These are phyloP conservation scores for Apocheima hispidaria DNA, from an alignment of 2,888 invertebrate species.

Conservation along the genomic window DNA sequence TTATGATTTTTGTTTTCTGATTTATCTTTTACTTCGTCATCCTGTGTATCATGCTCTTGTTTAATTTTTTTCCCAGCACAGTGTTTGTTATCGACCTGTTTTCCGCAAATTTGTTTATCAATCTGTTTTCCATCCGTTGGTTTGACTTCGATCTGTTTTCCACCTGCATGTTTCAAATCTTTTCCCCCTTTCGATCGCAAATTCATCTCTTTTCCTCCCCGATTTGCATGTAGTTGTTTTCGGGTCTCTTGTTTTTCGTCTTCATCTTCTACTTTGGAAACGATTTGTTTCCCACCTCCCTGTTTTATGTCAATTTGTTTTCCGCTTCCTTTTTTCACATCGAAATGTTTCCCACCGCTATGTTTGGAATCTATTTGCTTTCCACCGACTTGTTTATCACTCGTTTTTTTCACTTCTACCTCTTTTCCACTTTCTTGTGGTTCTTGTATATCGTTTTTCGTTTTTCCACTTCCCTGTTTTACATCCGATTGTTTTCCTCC, in stretches of 20 bases:
- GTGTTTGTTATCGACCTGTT: slow-evolving; percentile 6
- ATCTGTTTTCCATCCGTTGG: slow-evolving; percentile 7
- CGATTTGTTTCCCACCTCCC: background rate
- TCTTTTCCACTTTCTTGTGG: background rate
- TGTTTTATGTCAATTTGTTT: background rate
- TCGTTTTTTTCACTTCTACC: background rate
- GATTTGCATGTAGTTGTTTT: background rate
- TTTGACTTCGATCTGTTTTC: slow-evolving; percentile 2
- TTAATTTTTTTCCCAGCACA: background rate
- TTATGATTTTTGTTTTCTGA: background rate
- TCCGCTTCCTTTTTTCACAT: background rate
- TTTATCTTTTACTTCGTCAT: slow-evolving; percentile 3
- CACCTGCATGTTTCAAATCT: slow-evolving; percentile 7
- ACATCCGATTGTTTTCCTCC: background rate
- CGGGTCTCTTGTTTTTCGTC: background rate
- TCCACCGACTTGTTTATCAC: background rate
- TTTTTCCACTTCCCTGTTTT: background rate
- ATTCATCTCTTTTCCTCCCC: slow-evolving; percentile 14
- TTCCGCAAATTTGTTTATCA: background rate
- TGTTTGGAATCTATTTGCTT: background rate
- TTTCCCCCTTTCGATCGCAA: slow-evolving; percentile 10
- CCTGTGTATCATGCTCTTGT: background rate
- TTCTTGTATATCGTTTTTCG: background rate
- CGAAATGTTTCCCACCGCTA: background rate
- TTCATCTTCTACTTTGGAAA: background rate